Evolutionary conservation across 2,797 vertebrate species (phyloP), one percentile per base, ranked within the genome.

Genomic region (Strix occidentalis): DNA sequence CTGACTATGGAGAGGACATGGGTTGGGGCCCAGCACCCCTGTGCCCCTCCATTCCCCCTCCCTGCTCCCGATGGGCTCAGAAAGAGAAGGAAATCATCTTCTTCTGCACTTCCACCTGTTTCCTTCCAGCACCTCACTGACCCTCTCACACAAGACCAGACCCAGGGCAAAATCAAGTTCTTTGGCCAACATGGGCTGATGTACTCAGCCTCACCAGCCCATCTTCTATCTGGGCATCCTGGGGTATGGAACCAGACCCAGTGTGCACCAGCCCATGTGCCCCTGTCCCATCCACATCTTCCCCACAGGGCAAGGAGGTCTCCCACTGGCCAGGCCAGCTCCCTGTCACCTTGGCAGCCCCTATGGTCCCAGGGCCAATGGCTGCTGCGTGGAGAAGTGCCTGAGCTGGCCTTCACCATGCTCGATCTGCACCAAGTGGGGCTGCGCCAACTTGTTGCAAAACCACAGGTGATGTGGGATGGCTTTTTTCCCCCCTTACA

Each of bases 361-460:
- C 53, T 45, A 25, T 45, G 39, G 51, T 72, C n/a, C 57, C 57
- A 15, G 61, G 29, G 17, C 26, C 45, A 35, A 2, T 10, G 35
- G n/a, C 86, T 53, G n/a, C 69, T 65, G n/a, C 1, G 0, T 13
- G 58, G 51, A 74, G 58, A 51, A 35, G 31, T 35, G 31, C 28
- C 45, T 20, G 13, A 70, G 33, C 19, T 28, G 29, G 23, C 33
- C 50, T 61, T 69, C 33, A 20, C 20, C 41, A 1, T 0, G 0
- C 57, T 69, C 1, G 0, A 5, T 23, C 63, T 29, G 5, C 43
- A 35, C 18, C 0, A 0, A 61, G 25, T 39, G 28, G 13, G 13
- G 29, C 50, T 0, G 1, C 0, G 3, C 26, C 2, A 2, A 10
- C 33, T 43, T 39, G 13, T 68, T 39, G 81, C 26, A 65, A 64